phyloP scores from a whole-genome alignment of 2,113 vertebrate genomes.

The Rhabdornis inornatus region DNA sequence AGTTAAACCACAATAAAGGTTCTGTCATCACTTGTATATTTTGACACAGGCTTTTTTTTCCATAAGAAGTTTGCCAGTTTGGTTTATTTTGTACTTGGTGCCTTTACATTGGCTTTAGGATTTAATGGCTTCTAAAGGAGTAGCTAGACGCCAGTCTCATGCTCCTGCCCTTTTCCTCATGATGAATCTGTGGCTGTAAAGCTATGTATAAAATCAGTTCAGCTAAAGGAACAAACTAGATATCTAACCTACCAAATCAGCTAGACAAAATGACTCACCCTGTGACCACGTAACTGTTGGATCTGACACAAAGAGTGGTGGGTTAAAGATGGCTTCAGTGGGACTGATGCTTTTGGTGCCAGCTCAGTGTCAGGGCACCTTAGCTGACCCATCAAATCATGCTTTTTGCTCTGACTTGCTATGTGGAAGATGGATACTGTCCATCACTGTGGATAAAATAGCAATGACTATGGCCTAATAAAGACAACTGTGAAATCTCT shows the following conservation, averaged over 20 bases:
- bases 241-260: neutral
- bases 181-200: neutral
- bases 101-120: neutral
- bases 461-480: neutral
- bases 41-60: neutral
- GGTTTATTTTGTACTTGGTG: neutral
- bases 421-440: neutral
- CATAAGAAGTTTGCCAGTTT: neutral
- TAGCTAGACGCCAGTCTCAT: rapidly evolving
- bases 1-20: neutral
- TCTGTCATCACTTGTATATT: neutral
- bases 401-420: neutral
- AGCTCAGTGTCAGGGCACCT: neutral
- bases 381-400: neutral
- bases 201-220: neutral
- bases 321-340: neutral
- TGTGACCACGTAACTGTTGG: neutral
- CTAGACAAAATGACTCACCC: neutral
- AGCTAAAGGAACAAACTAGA: neutral
- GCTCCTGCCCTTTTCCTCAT: neutral
- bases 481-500: neutral
- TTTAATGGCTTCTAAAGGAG: neutral
- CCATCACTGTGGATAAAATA: neutral
- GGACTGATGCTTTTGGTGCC: neutral
- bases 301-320: neutral